phyloP scores from a whole-genome alignment of 2,797 vertebrate genomes.

The Adelosebastes latens region DNA sequence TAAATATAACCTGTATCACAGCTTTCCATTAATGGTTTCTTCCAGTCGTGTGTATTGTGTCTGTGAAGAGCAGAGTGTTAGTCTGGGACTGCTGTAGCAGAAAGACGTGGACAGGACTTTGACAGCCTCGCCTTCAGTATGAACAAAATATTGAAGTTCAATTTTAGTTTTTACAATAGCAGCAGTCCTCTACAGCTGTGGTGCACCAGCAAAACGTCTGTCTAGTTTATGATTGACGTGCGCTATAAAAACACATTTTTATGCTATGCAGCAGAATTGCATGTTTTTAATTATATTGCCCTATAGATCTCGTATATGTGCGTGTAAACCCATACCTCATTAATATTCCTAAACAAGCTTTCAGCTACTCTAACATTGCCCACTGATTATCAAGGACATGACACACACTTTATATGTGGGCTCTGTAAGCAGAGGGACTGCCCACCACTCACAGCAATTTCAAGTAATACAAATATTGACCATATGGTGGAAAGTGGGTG shows the following conservation, averaged over 20 bases:
- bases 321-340: constrained; percentile 12
- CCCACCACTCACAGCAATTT: constrained; percentile 47
- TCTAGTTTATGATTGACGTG: not conserved
- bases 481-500: constrained; percentile 54
- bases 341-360: constrained; percentile 48
- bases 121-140: not conserved
- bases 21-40: not conserved
- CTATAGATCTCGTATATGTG: not conserved
- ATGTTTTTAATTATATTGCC: not conserved
- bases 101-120: constrained; percentile 2
- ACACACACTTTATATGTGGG: constrained; percentile 34
- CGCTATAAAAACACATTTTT: constrained; percentile 11
- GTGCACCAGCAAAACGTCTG: not conserved
- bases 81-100: not conserved
- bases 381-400: constrained; percentile 43
- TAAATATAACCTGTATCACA: not conserved
- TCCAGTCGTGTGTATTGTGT: not conserved
- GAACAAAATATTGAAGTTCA: constrained; percentile 12
- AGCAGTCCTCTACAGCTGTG: not conserved
- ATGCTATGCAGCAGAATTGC: not conserved
- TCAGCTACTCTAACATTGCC: constrained; percentile 1
- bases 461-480: constrained; percentile 49
- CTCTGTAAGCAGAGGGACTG: constrained; percentile 33
- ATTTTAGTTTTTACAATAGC: constrained; percentile 11
- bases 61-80: not conserved